Evolutionary conservation across 1,140 invertebrate species (phyloP).

Genomic region (Cydia fagiglandana): DNA sequence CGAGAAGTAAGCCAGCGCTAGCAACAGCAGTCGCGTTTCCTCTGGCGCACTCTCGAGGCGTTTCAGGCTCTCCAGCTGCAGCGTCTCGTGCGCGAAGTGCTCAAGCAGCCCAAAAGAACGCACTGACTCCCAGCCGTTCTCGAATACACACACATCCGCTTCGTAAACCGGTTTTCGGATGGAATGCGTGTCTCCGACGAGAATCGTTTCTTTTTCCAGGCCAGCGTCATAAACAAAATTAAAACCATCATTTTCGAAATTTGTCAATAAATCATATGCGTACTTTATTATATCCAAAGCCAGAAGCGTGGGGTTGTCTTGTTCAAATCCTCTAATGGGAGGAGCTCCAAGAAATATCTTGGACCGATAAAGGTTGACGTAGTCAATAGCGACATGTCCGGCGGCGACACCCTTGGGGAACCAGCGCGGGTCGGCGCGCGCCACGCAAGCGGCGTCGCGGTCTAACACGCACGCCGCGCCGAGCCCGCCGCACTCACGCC

Average conservation of each 20-base stretch:
- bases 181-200: background rate
- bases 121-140: background rate
- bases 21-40: background rate
- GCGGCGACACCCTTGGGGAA: constrained; percentile 17
- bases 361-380: constrained; percentile 9
- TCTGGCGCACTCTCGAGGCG: background rate
- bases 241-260: background rate
- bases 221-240: background rate
- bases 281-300: constrained; percentile 1
- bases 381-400: background rate
- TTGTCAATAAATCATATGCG: constrained; percentile 7
- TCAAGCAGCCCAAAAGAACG: background rate
- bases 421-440: constrained; percentile 7
- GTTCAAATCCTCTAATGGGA: background rate
- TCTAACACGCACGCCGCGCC: constrained; percentile 2
- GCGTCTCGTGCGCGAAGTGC: constrained; percentile 1
- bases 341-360: background rate
- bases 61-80: background rate
- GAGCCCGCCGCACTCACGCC: background rate
- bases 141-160: background rate
- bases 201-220: background rate
- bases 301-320: background rate
- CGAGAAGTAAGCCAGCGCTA: constrained; percentile 7
- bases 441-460: background rate
- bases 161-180: constrained; percentile 13